Conservation (phyloP, 2,113 vertebrate genomes). For the Formicarius rufipectus region DNA sequence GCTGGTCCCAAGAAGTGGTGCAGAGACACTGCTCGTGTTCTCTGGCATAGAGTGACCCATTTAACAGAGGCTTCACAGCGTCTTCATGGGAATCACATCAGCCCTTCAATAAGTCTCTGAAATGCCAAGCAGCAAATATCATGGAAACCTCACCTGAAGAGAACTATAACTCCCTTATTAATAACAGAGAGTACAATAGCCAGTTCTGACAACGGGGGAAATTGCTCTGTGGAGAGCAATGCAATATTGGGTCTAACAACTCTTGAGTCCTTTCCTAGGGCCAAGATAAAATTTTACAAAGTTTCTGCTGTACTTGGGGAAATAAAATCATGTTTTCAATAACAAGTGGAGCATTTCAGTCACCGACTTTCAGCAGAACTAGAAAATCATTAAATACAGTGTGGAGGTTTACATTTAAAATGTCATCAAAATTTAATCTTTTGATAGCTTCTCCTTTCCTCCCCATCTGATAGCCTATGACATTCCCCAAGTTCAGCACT, state of each 20-base stretch:
- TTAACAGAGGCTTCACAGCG: neutral
- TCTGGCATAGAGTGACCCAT: neutral
- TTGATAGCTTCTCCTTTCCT: neutral
- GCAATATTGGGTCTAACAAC: neutral
- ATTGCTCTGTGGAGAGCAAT: neutral
- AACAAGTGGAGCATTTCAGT: neutral
- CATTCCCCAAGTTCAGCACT: neutral
- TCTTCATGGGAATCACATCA: neutral
- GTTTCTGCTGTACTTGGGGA: neutral
- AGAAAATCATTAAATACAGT: neutral
- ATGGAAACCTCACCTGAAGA: neutral
- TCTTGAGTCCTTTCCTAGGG: neutral
- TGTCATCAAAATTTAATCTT: neutral
- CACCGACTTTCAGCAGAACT: neutral
- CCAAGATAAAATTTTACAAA: neutral
- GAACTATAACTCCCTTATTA: neutral
- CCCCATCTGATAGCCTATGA: neutral
- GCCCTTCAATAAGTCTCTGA: neutral
- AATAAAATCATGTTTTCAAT: slow-evolving; percentile 4
- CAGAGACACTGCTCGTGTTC: neutral
- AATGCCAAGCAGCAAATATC: neutral
- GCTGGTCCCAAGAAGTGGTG: neutral
- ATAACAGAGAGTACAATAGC: slow-evolving; percentile 14
- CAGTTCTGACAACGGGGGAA: neutral
- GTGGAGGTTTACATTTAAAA: neutral